Evolutionary conservation across 1,140 invertebrate genomes (phyloP).

Genomic region (Leptopilina clavipes): DNA sequence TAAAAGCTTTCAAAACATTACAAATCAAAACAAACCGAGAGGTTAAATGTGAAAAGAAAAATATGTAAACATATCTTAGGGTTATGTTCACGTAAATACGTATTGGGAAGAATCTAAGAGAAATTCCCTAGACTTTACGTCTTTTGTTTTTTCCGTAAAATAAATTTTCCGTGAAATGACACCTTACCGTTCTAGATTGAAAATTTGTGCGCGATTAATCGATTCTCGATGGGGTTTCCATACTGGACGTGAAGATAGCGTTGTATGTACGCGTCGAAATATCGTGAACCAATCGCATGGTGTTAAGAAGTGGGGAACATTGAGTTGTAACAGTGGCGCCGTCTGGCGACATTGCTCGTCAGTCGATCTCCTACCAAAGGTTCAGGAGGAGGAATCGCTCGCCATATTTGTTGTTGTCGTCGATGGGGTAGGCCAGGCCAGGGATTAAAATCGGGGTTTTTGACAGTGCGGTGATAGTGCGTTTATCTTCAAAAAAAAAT

Average conservation of each 20-base stretch:
- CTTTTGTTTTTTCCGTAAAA: no score
- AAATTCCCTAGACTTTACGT: no score
- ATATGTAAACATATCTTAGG: no score
- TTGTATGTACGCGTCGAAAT: background rate
- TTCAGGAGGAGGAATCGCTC: conserved; percentile 60
- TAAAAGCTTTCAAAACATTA: no score
- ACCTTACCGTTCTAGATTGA: no score
- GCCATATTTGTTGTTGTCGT: conserved; percentile 80
- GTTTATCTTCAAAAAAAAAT: background rate
- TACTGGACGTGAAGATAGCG: background rate
- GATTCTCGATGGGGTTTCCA: background rate
- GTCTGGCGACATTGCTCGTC: conserved; percentile 6
- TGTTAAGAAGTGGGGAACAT: background rate
- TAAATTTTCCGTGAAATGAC: no score
- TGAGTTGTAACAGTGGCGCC: conserved; percentile 29
- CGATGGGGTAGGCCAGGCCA: conserved; percentile 73
- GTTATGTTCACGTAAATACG: no score
- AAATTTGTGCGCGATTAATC: background rate
- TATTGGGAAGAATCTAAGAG: no score
- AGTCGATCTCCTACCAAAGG: conserved; percentile 37
- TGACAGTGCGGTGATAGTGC: no score
- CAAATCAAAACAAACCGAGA: no score
- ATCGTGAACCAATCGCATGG: background rate
- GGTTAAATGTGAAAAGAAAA: no score
- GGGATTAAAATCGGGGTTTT: conserved; percentile 43